Conservation (phyloP, 2,113 vertebrate species). For the Loxodonta africana region DNA sequence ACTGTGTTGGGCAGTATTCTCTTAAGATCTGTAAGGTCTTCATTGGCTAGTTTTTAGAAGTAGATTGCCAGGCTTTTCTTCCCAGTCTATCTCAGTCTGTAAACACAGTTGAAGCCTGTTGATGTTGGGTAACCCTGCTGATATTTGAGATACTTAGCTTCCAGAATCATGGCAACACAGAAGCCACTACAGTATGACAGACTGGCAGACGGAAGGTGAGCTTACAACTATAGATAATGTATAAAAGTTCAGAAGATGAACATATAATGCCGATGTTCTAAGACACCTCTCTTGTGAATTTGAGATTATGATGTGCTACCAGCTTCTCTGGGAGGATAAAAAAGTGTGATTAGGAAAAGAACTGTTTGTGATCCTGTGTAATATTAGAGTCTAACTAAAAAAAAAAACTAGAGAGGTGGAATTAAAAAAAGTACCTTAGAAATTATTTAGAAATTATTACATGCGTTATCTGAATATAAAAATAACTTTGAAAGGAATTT, state of each 20-base stretch:
- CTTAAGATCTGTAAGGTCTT: neutral
- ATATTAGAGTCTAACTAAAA: neutral
- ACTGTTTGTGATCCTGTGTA: neutral
- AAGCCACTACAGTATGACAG: neutral
- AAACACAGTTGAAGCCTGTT: neutral
- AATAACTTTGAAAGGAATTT: neutral
- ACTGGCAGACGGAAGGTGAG: neutral
- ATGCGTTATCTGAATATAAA: neutral
- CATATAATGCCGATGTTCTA: neutral
- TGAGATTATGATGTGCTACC: neutral
- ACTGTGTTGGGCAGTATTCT: neutral
- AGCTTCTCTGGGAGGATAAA: neutral
- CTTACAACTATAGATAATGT: neutral
- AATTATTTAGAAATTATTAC: neutral
- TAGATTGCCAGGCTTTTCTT: neutral
- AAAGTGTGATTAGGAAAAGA: neutral
- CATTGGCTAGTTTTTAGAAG: neutral
- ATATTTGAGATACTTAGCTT: neutral
- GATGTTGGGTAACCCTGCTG: neutral
- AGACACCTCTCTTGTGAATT: neutral
- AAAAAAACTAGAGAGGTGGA: neutral
- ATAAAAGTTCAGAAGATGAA: constrained; percentile 14
- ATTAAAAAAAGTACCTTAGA: neutral
- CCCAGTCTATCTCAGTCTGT: neutral
- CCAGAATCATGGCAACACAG: neutral